Conservation (phyloP, 2,797 vertebrate species). For the Sebastes elongatus region DNA sequence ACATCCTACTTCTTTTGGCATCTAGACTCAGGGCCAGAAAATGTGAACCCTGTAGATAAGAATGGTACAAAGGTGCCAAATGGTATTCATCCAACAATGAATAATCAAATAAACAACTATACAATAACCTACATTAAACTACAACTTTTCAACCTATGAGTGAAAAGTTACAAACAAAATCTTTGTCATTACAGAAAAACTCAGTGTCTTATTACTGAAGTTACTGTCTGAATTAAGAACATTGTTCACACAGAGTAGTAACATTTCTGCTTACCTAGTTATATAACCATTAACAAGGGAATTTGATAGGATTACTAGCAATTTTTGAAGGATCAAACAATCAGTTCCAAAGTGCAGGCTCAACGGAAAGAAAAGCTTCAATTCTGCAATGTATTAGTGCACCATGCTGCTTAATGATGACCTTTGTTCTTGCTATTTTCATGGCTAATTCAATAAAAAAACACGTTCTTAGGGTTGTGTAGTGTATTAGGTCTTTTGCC, state of each 20-base stretch:
- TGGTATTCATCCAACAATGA: background rate
- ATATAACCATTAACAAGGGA: background rate
- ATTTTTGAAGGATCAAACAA: background rate
- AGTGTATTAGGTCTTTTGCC: background rate
- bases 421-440: background rate
- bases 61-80: background rate
- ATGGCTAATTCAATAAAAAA: background rate
- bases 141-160: background rate
- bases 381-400: background rate
- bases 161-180: slow-evolving; percentile 29
- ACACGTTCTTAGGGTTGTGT: background rate
- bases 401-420: background rate
- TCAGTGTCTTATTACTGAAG: slow-evolving; percentile 2
- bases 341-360: slow-evolving; percentile 14
- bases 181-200: slow-evolving; percentile 26
- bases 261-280: background rate
- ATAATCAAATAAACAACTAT: background rate
- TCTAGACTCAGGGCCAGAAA: background rate
- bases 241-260: background rate
- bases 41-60: background rate
- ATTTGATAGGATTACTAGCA: slow-evolving; percentile 12
- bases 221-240: background rate
- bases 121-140: background rate
- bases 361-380: background rate
- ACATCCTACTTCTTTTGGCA: background rate